Evolutionary conservation across 2,113 vertebrate genomes (phyloP).

Genomic region (Seriola rivoliana): DNA sequence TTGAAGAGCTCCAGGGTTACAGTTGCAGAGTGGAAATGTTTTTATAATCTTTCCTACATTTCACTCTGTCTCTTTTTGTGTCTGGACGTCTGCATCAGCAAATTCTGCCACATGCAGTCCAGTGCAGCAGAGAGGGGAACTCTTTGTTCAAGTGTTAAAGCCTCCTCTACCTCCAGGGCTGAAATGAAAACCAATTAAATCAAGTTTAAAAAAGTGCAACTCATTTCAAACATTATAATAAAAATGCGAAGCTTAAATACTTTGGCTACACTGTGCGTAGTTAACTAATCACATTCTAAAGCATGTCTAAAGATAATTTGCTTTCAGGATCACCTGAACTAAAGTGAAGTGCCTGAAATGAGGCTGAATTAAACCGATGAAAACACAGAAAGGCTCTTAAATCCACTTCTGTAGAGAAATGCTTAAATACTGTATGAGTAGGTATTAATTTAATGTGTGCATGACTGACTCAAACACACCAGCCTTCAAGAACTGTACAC

Average conservation of each 20-base stretch:
- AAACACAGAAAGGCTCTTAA: not conserved
- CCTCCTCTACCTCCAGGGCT: not conserved
- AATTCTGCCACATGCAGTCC: not conserved
- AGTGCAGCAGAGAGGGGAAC: not conserved
- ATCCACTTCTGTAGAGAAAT: constrained; percentile 7
- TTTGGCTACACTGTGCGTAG: not conserved
- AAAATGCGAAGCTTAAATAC: constrained; percentile 15
- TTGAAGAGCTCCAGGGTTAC: constrained; percentile 1
- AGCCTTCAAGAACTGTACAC: not conserved
- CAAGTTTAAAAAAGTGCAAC: not conserved
- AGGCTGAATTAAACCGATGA: constrained; percentile 17
- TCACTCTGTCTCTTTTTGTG: constrained; percentile 4
- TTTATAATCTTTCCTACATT: constrained; percentile 16
- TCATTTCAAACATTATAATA: not conserved
- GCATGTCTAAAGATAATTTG: constrained; percentile 14
- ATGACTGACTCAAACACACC: not conserved
- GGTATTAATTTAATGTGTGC: not conserved
- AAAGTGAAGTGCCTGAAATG: not conserved
- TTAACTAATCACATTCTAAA: constrained; percentile 26
- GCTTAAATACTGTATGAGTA: not conserved
- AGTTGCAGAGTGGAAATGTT: constrained; percentile 24
- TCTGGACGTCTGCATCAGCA: constrained; percentile 23
- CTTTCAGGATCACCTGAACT: constrained; percentile 17
- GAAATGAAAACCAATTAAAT: constrained; percentile 25
- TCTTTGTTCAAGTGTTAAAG: not conserved